Percentiles rank a stretch among this genome's conserved stretches.
Evolutionary conservation across 2,113 vertebrate genomes (phyloP).

Genomic region (Rhipidura dahli): DNA sequence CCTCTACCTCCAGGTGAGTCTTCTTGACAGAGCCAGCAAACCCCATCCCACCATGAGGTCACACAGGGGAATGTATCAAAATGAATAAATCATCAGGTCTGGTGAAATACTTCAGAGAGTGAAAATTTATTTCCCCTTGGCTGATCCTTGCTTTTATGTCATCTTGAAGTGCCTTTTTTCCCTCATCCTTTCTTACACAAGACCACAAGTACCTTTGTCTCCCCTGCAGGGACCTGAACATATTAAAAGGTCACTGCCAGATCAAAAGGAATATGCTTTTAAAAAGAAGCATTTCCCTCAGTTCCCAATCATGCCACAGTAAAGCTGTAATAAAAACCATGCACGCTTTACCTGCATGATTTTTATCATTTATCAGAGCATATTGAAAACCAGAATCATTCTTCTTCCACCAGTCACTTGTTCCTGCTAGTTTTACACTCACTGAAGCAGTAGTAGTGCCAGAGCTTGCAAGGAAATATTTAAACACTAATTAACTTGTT

Average conservation of each 20-base stretch:
- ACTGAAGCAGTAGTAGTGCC: neutral
- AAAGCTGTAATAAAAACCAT: neutral
- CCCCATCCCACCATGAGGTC: neutral
- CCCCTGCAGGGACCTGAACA: neutral
- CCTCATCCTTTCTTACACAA: neutral
- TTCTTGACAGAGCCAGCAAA: neutral
- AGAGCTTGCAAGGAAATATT: slow-evolving; percentile 17
- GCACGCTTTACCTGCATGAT: neutral
- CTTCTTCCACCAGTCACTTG: neutral
- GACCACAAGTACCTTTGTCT: neutral
- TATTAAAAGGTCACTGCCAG: slow-evolving; percentile 1
- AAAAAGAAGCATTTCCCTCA: neutral
- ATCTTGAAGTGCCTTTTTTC: neutral
- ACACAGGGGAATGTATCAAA: neutral
- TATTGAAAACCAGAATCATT: neutral
- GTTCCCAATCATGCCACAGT: neutral
- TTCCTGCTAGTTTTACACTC: neutral
- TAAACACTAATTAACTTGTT: slow-evolving; percentile 49
- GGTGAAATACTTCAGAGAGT: neutral
- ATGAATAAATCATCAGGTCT: neutral
- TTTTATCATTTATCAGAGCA: neutral
- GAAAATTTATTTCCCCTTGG: neutral
- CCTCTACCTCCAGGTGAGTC: neutral
- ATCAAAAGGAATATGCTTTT: neutral
- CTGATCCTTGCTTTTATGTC: neutral